A percentile compares a stretch with the other conserved stretches of the same genome.
Conservation (phyloP, 2,888 invertebrate species). For the Timema podura region DNA sequence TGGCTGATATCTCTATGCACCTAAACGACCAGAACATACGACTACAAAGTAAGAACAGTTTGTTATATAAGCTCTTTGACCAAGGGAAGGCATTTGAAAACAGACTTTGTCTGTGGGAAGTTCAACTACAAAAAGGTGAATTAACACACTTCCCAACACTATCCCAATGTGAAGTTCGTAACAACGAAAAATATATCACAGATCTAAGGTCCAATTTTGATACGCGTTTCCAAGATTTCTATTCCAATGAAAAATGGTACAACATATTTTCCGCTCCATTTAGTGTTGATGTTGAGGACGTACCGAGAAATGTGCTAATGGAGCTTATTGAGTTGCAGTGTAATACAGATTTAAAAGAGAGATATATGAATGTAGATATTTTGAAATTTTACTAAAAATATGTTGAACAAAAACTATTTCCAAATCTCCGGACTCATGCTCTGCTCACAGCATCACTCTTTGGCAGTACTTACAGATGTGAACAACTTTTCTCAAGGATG, state of each 20-base stretch:
- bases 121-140: neutral
- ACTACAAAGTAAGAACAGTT: neutral
- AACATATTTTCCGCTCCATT: constrained; percentile 9
- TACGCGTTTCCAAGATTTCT: neutral
- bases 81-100: constrained; percentile 6
- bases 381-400: constrained; percentile 2
- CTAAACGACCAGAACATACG: neutral
- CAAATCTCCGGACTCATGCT: no score
- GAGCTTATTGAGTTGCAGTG: constrained; percentile 6
- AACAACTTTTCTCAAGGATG: neutral
- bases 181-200: constrained; percentile 3
- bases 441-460: neutral
- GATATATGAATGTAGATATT: neutral
- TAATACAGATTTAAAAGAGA: neutral
- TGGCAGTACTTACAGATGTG: neutral
- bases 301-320: neutral
- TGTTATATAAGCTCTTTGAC: neutral
- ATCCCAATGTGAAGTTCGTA: neutral
- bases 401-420: no score
- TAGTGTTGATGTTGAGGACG: neutral
- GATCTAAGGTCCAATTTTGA: constrained; percentile 5
- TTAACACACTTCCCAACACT: neutral
- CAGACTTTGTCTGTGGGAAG: neutral
- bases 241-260: neutral
- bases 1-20: neutral